A percentile compares a stretch with the other conserved stretches of the same genome.
These are phyloP conservation scores for Orgyia antiqua DNA, from an alignment of 2,888 invertebrate genomes.

Conservation along the genomic window DNA sequence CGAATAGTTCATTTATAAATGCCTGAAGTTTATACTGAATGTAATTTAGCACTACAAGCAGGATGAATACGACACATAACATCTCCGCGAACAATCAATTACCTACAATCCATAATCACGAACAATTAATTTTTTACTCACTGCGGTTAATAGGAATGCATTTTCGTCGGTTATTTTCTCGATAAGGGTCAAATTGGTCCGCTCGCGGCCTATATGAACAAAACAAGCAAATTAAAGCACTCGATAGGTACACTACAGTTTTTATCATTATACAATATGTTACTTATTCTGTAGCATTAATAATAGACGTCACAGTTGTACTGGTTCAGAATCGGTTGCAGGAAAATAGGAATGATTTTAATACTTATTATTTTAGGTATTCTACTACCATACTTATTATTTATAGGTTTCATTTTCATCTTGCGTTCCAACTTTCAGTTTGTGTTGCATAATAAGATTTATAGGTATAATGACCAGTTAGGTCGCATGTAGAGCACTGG, in stretches of 20 bases:
- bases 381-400: too few relatives aligned
- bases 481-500: too few relatives aligned
- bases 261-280: slow-evolving; percentile 50
- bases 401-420: too few relatives aligned
- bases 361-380: too few relatives aligned
- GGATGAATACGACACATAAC: slow-evolving; percentile 46
- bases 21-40: too few relatives aligned
- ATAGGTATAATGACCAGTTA: too few relatives aligned
- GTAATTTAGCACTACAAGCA: slow-evolving; percentile 35
- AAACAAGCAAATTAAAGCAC: slow-evolving; percentile 63
- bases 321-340: too few relatives aligned
- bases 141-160: slow-evolving; percentile 55
- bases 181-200: slow-evolving; percentile 69
- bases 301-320: too few relatives aligned
- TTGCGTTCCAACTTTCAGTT: too few relatives aligned
- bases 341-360: too few relatives aligned
- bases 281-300: slow-evolving; percentile 54
- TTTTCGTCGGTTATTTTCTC: slow-evolving; percentile 69
- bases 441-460: too few relatives aligned
- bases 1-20: too few relatives aligned
- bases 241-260: slow-evolving; percentile 56
- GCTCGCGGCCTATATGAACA: slow-evolving; percentile 64
- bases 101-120: slow-evolving; percentile 66
- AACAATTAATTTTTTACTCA: slow-evolving; percentile 66
- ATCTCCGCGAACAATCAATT: slow-evolving; percentile 56